phyloP scores from a whole-genome alignment of 2,888 invertebrate species.

The Melinopterus prodromus region DNA sequence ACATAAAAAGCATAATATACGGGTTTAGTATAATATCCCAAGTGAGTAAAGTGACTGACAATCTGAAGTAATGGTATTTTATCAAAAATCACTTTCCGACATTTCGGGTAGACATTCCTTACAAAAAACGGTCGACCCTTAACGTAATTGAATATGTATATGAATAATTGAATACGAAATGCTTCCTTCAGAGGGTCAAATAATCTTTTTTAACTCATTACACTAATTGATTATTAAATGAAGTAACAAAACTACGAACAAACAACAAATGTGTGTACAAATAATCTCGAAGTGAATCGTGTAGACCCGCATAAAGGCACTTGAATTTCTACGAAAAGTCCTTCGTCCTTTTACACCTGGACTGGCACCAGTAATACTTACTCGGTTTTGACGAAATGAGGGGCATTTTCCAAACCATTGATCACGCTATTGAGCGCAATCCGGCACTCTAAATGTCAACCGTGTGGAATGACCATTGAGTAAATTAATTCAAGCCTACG shows the following conservation, averaged over 20 bases:
- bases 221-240: neutral
- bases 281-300: neutral
- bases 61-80: neutral
- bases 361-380: neutral
- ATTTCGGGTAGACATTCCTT: neutral
- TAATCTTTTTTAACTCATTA: neutral
- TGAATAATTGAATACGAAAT: neutral
- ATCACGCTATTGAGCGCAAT: neutral
- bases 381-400: neutral
- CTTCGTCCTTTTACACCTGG: neutral
- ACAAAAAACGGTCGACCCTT: neutral
- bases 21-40: neutral
- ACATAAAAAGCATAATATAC: neutral
- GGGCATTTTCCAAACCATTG: neutral
- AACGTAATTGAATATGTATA: neutral
- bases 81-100: neutral
- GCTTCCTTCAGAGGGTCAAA: too few relatives aligned
- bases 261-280: neutral
- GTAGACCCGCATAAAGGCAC: neutral
- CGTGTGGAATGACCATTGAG: neutral
- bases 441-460: neutral
- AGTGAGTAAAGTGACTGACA: neutral
- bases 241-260: neutral
- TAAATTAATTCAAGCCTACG: neutral
- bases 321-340: neutral